Percentiles rank a stretch among this genome's conserved stretches.
phyloP scores from a whole-genome alignment of 2,888 invertebrate genomes.

The Platycheirus rosarum region DNA sequence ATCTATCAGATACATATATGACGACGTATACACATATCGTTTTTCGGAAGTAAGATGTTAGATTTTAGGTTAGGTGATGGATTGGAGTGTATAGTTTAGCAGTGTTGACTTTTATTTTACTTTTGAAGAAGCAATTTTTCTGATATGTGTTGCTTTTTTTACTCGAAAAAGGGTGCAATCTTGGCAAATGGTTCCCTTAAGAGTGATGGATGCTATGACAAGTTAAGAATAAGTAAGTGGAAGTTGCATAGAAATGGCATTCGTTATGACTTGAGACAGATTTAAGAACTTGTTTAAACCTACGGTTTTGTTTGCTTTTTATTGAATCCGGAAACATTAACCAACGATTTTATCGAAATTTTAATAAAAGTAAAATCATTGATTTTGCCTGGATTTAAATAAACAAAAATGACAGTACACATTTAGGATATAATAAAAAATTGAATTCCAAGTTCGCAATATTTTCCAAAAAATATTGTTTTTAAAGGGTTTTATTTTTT shows the following conservation, averaged over 20 bases:
- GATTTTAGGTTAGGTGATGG: slow-evolving; percentile 46
- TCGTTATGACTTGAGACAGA: no score
- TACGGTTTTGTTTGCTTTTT: no score
- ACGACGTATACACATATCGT: slow-evolving; percentile 21
- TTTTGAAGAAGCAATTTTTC: not conserved
- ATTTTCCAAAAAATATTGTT: no score
- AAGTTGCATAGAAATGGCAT: slow-evolving; percentile 1
- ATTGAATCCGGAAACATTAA: no score
- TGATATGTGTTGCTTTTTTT: not conserved
- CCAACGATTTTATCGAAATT: no score
- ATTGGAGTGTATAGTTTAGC: slow-evolving; percentile 35
- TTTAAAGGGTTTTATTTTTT: no score
- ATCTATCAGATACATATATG: not conserved
- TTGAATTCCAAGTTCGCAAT: no score
- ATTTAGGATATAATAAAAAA: no score
- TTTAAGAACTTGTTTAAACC: no score
- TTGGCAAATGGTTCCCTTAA: slow-evolving; percentile 36
- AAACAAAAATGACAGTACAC: no score
- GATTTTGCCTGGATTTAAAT: no score
- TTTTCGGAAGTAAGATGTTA: slow-evolving; percentile 64
- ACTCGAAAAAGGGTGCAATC: slow-evolving; percentile 4
- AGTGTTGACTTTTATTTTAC: slow-evolving; percentile 16
- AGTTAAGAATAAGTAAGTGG: slow-evolving; percentile 32
- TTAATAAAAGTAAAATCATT: no score
- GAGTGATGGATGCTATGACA: slow-evolving; percentile 34